phyloP scores from a whole-genome alignment of 2,797 vertebrate genomes.

The Heterohyrax brucei region DNA sequence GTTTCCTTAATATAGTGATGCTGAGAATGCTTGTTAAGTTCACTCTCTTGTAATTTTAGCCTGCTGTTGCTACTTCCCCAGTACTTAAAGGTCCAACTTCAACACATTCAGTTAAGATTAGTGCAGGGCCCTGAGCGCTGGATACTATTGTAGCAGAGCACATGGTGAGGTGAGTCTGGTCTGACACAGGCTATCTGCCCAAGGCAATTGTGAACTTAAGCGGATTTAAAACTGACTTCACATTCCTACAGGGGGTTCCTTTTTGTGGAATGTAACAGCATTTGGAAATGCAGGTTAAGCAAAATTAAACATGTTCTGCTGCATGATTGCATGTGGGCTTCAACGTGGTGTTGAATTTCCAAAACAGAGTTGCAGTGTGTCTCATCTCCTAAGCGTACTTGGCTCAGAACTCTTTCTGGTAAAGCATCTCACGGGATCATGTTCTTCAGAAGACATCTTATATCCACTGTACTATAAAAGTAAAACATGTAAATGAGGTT shows the following conservation, averaged over 20 bases:
- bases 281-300: conserved; percentile 27
- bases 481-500: neutral
- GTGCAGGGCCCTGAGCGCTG: neutral
- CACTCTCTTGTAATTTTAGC: conserved; percentile 30
- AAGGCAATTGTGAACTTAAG: neutral
- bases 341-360: neutral
- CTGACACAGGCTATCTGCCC: neutral
- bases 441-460: conserved; percentile 18
- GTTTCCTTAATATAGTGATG: neutral
- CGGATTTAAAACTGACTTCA: conserved; percentile 36
- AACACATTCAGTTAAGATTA: neutral
- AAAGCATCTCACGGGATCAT: neutral
- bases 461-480: neutral
- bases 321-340: conserved; percentile 22
- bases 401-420: conserved; percentile 26
- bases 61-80: neutral
- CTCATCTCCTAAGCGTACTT: conserved; percentile 22
- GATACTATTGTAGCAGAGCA: neutral
- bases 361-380: neutral
- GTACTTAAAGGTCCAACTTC: conserved; percentile 7
- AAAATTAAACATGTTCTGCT: conserved; percentile 11
- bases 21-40: conserved; percentile 8
- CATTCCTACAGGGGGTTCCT: neutral
- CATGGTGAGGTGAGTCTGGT: neutral
- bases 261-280: conserved; percentile 15